Evolutionary conservation across 2,888 invertebrate species (phyloP).

Genomic region (Nezara viridula): DNA sequence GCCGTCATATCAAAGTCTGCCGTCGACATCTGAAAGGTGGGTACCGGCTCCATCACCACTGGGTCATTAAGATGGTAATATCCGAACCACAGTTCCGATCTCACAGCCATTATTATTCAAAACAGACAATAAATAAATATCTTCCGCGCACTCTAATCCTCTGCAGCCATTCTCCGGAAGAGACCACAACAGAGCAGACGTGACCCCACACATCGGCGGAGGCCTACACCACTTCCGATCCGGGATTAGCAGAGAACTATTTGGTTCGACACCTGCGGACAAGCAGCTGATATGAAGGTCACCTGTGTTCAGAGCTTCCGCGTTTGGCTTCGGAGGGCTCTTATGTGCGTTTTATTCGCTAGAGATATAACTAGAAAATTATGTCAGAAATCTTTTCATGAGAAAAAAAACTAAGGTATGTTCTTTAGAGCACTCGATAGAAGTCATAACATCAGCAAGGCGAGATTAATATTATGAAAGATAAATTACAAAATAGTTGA

Average conservation of each 20-base stretch:
- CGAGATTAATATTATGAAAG: no score
- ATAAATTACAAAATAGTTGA: no score
- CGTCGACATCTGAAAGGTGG: neutral
- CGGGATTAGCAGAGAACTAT: neutral
- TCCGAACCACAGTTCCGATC: neutral
- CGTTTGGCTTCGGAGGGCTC: neutral
- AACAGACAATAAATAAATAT: neutral
- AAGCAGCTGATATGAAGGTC: neutral
- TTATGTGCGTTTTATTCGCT: neutral
- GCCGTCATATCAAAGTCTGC: neutral
- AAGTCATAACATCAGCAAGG: no score
- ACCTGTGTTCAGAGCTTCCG: neutral
- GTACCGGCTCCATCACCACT: neutral
- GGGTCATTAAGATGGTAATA: neutral
- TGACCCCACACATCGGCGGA: neutral
- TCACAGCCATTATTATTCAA: neutral
- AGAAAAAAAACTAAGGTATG: no score
- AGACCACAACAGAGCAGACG: neutral
- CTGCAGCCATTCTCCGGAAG: neutral
- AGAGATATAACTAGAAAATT: no score
- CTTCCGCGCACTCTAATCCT: neutral
- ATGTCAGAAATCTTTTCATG: no score
- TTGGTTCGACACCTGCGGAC: conserved; percentile 17
- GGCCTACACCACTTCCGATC: conserved; percentile 37
- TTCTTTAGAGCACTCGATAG: no score